Conservation (phyloP, 1,140 invertebrate species). For the Agrypnia vestita region DNA sequence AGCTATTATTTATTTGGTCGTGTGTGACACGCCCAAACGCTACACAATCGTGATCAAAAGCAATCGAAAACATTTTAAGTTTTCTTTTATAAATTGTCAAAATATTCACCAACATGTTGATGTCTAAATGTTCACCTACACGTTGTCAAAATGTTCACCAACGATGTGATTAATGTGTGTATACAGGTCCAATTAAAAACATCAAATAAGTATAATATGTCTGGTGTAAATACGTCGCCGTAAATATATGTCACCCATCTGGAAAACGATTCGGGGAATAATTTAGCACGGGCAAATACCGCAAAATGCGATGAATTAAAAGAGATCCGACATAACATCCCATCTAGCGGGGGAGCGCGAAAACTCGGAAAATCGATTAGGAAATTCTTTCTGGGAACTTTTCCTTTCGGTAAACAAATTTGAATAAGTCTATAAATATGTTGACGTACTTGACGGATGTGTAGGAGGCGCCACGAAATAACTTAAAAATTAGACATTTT, state of each 20-base stretch:
- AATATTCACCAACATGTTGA: too few species aligned
- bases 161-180: too few species aligned
- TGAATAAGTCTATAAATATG: neutral
- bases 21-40: too few species aligned
- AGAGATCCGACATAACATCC: neutral
- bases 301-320: conserved; percentile 28
- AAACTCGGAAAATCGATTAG: conserved; percentile 28
- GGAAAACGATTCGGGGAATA: neutral
- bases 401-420: conserved; percentile 1
- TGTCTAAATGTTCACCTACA: too few species aligned
- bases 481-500: too few species aligned
- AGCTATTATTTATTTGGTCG: too few species aligned
- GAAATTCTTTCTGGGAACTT: neutral
- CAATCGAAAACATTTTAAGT: too few species aligned
- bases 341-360: neutral
- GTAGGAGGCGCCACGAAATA: neutral
- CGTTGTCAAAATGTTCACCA: too few species aligned
- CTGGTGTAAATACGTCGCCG: neutral
- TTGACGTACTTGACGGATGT: neutral
- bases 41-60: too few species aligned
- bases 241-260: neutral
- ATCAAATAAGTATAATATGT: neutral
- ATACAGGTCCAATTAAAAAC: neutral
- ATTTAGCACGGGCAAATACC: conserved; percentile 25
- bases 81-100: too few species aligned